phyloP scores from a whole-genome alignment of 2,888 invertebrate species.

The Gisinianus flammeolus region DNA sequence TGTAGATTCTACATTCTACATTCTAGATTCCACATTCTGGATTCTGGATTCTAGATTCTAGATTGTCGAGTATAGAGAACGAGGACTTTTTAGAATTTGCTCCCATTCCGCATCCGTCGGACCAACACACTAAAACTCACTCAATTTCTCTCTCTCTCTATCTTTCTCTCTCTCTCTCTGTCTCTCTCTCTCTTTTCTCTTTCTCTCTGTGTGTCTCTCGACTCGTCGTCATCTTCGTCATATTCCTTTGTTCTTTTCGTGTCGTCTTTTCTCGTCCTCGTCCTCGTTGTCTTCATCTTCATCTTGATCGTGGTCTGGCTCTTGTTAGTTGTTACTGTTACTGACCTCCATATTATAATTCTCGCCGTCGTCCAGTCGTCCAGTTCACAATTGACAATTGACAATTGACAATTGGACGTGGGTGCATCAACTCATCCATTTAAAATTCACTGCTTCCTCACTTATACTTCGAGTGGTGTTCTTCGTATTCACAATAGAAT shows the following conservation, averaged over 20 bases:
- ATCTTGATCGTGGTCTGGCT: not conserved
- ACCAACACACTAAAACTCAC: not conserved
- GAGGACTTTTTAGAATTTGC: not conserved
- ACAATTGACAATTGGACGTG: no score
- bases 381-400: no score
- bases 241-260: not conserved
- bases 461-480: no score
- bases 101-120: not conserved
- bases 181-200: not conserved
- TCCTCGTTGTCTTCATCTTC: not conserved
- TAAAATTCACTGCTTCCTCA: no score
- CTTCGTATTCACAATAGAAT: no score
- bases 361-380: no score
- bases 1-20: not conserved
- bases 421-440: no score
- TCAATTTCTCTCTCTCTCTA: not conserved
- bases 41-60: not conserved
- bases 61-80: not conserved
- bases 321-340: not conserved
- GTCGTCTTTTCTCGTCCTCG: not conserved
- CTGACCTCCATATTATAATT: not conserved
- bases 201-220: not conserved
- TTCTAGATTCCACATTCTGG: not conserved
- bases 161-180: not conserved
- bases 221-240: not conserved